These are phyloP conservation scores for Eidolon dupreanum DNA, from an alignment of 2,797 vertebrate species.

Conservation along the genomic window DNA sequence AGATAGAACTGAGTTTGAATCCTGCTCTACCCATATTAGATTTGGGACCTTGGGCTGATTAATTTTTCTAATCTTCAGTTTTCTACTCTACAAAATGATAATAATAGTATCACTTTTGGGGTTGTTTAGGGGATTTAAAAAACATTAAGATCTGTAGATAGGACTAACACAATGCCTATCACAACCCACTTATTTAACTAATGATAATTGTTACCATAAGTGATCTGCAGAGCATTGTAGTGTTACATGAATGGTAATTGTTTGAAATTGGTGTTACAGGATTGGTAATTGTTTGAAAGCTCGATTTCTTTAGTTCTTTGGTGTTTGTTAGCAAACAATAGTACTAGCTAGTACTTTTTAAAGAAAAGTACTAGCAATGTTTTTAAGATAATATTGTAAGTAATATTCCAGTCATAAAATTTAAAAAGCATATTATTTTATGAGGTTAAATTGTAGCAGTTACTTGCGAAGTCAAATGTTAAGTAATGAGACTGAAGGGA, in stretches of 20 bases:
- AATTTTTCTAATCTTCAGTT: background rate
- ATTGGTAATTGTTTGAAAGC: background rate
- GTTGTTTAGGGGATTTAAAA: background rate
- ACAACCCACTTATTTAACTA: background rate
- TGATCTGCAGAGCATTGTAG: background rate
- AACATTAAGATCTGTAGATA: background rate
- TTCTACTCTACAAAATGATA: background rate
- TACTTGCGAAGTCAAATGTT: background rate
- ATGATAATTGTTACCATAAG: background rate
- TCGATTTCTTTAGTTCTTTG: background rate
- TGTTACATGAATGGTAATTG: background rate
- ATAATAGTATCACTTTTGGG: background rate
- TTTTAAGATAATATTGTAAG: background rate
- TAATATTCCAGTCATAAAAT: background rate
- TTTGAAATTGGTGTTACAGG: background rate
- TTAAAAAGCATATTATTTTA: background rate
- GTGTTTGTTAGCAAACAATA: background rate
- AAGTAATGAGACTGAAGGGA: background rate
- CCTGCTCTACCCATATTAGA: background rate
- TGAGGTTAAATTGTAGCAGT: slow-evolving; percentile 2
- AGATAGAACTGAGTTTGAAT: background rate
- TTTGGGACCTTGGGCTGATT: background rate
- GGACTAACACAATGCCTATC: background rate
- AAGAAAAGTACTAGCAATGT: background rate
- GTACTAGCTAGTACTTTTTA: background rate